Evolutionary conservation across 2,888 invertebrate genomes (phyloP).

Genomic region (Pharmacophagus antenor): DNA sequence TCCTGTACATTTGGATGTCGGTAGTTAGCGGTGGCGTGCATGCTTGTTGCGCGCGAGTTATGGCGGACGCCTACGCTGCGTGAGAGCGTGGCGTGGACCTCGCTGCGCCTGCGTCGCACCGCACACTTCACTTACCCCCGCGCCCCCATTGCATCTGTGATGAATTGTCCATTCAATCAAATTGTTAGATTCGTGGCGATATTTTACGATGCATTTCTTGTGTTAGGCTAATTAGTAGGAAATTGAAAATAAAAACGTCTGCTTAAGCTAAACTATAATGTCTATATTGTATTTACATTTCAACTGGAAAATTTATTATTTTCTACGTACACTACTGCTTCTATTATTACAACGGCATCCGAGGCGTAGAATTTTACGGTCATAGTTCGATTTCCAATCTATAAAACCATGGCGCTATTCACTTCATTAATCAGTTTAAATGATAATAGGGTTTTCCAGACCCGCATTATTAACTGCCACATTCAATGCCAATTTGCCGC

Average conservation of each 20-base stretch:
- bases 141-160: slow-evolving; percentile 41
- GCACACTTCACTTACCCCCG: slow-evolving; percentile 36
- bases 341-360: too few species aligned
- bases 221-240: background rate
- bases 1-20: slow-evolving; percentile 50
- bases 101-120: slow-evolving; percentile 43
- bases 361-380: too few species aligned
- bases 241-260: background rate
- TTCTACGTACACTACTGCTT: too few species aligned
- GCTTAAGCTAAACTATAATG: background rate
- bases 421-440: too few species aligned
- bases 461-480: too few species aligned
- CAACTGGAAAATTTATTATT: too few species aligned
- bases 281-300: too few species aligned
- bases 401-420: too few species aligned
- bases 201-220: slow-evolving; percentile 20
- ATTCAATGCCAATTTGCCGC: too few species aligned
- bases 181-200: slow-evolving; percentile 28
- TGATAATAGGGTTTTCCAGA: too few species aligned
- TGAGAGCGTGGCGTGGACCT: slow-evolving; percentile 41
- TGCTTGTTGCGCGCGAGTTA: slow-evolving; percentile 75
- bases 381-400: too few species aligned
- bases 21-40: slow-evolving; percentile 71
- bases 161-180: slow-evolving; percentile 42
- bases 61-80: slow-evolving; percentile 60